Percentiles rank a stretch among this genome's conserved stretches.
Evolutionary conservation across 2,113 vertebrate species (phyloP).

Genomic region (Galbula dea): DNA sequence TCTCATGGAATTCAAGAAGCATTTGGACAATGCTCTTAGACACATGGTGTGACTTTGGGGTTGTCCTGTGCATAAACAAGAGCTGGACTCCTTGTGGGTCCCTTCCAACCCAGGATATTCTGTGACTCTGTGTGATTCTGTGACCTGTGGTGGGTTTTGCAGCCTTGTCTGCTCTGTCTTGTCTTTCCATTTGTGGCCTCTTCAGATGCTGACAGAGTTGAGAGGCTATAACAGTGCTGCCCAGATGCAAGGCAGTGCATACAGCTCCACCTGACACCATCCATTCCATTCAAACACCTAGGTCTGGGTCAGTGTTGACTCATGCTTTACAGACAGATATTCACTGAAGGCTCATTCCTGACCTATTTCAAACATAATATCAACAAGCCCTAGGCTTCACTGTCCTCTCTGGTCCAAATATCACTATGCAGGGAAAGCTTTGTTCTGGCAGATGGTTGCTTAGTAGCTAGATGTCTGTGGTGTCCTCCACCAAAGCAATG

Average conservation of each 20-base stretch:
- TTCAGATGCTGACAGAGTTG: not conserved
- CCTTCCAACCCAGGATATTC: too few species aligned
- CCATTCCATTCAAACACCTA: not conserved
- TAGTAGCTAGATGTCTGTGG: not conserved
- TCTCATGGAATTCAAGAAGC: too few species aligned
- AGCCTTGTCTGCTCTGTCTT: not conserved
- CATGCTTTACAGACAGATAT: not conserved
- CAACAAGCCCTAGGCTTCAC: not conserved
- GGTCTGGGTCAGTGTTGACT: not conserved
- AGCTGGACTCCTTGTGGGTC: too few species aligned
- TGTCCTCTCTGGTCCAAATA: not conserved
- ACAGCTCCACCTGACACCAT: not conserved
- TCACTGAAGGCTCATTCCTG: not conserved
- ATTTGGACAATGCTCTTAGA: too few species aligned
- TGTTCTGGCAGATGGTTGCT: not conserved
- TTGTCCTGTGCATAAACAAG: too few species aligned
- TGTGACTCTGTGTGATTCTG: too few species aligned
- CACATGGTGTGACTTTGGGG: too few species aligned
- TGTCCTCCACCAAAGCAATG: not conserved
- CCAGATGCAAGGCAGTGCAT: not conserved
- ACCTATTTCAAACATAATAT: not conserved
- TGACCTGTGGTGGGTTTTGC: not conserved
- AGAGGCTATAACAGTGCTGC: not conserved
- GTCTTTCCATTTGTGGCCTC: not conserved
- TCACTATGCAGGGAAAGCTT: not conserved